A percentile compares a stretch with the other conserved stretches of the same genome.
Evolutionary conservation across 2,113 vertebrate genomes (phyloP).

Genomic region (Natator depressus): DNA sequence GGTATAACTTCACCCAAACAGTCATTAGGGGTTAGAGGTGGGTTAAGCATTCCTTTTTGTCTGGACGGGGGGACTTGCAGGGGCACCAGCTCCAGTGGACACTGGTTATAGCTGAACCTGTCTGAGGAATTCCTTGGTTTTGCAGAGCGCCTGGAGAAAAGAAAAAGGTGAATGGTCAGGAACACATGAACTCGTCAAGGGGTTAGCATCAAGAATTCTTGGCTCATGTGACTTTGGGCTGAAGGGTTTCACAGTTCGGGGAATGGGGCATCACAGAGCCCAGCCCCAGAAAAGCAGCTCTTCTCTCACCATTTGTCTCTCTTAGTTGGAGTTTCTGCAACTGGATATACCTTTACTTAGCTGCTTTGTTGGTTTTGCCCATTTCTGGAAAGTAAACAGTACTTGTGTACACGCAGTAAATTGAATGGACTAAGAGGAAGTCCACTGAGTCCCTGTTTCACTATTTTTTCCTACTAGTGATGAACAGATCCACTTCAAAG

Average conservation of each 20-base stretch:
- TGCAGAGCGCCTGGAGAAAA: not conserved
- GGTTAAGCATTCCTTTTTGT: not conserved
- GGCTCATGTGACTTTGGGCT: accelerated
- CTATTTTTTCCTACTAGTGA: not conserved
- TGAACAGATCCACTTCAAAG: conserved; percentile 7
- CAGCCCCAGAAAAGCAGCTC: not conserved
- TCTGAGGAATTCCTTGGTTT: not conserved
- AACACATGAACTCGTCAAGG: not conserved
- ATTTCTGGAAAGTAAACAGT: not conserved
- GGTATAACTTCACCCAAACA: not conserved
- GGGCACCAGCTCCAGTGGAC: not conserved
- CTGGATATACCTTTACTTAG: not conserved
- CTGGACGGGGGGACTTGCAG: not conserved
- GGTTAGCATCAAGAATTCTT: not conserved
- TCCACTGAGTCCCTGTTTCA: not conserved
- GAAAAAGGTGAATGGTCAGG: not conserved
- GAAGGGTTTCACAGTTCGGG: not conserved
- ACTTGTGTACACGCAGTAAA: not conserved
- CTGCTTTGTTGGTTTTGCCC: not conserved
- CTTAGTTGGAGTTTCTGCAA: not conserved
- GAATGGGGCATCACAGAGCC: not conserved
- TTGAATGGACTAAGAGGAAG: not conserved
- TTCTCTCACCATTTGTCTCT: not conserved
- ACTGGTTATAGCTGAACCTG: not conserved
- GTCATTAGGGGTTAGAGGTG: not conserved